Evolutionary conservation across 2,797 vertebrate species (phyloP).

Genomic region (Dendrocincla tyrannina): DNA sequence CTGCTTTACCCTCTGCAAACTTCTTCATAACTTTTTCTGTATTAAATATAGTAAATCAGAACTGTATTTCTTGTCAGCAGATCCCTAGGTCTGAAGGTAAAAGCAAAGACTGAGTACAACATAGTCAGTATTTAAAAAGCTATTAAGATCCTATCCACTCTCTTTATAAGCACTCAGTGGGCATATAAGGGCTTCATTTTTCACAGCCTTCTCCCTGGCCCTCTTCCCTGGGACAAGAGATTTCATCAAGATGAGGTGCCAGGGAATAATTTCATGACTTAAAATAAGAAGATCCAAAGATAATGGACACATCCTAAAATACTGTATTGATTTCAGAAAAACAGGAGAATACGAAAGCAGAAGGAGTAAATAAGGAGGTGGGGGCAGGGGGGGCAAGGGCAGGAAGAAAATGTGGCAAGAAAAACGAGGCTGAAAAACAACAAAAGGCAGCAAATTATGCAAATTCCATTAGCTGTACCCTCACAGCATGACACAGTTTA

Average conservation of each 20-base stretch:
- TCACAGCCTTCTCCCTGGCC: neutral
- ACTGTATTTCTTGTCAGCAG: neutral
- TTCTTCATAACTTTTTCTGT: neutral
- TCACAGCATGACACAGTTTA: neutral
- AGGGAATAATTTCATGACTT: neutral
- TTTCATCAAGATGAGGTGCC: neutral
- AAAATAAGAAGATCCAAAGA: neutral
- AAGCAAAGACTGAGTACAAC: neutral
- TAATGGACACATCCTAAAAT: neutral
- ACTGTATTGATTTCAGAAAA: neutral
- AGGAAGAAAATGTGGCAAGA: neutral
- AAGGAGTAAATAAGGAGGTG: neutral
- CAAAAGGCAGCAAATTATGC: neutral
- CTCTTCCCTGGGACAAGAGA: neutral
- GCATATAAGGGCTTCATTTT: neutral
- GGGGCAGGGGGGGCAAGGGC: fast-evolving
- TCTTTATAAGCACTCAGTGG: neutral
- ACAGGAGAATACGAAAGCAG: neutral
- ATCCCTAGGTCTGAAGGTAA: neutral
- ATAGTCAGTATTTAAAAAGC: neutral
- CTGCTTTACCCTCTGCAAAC: neutral
- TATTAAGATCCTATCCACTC: neutral
- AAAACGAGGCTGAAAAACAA: neutral
- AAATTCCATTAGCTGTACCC: neutral
- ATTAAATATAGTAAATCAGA: neutral